Conservation (phyloP, 1,140 invertebrate genomes). For the Acromyrmex echinatior region DNA sequence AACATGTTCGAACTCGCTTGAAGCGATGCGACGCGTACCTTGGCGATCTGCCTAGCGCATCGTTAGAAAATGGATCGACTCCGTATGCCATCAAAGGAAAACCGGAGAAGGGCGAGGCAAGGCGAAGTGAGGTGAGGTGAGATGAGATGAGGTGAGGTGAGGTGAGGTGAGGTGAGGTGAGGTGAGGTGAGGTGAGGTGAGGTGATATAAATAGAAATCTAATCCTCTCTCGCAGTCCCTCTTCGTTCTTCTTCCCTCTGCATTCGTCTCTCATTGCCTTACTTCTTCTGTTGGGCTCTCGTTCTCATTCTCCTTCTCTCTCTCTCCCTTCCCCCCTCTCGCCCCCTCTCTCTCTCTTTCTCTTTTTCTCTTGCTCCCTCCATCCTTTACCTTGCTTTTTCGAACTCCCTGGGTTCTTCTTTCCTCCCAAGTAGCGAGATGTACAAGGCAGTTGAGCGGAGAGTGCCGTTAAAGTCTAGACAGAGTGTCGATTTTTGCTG, state of each 20-base stretch:
- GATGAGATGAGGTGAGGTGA: neutral
- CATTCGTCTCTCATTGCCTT: constrained; percentile 69
- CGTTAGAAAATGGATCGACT: constrained; percentile 72
- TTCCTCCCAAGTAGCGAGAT: constrained; percentile 36
- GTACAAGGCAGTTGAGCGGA: constrained; percentile 68
- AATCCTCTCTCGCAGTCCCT: constrained; percentile 52
- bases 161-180: no score
- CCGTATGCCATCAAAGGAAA: constrained; percentile 65
- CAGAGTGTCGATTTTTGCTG: constrained; percentile 86
- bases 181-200: neutral
- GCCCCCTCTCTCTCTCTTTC: neutral
- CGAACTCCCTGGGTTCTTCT: neutral
- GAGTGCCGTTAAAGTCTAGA: constrained; percentile 84
- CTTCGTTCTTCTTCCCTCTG: constrained; percentile 30
- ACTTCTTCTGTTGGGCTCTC: constrained; percentile 62
- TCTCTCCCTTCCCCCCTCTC: neutral
- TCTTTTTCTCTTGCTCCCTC: neutral
- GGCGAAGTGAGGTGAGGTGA: neutral
- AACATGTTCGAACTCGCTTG: neutral
- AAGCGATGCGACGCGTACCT: constrained; percentile 27
- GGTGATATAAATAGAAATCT: constrained; percentile 86
- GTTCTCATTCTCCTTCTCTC: neutral
- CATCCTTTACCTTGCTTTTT: constrained; percentile 11
- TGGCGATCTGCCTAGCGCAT: constrained; percentile 64
- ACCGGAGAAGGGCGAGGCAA: neutral